These are phyloP conservation scores for Temnothorax longispinosus DNA, from an alignment of 1,140 invertebrate genomes.

Conservation along the genomic window DNA sequence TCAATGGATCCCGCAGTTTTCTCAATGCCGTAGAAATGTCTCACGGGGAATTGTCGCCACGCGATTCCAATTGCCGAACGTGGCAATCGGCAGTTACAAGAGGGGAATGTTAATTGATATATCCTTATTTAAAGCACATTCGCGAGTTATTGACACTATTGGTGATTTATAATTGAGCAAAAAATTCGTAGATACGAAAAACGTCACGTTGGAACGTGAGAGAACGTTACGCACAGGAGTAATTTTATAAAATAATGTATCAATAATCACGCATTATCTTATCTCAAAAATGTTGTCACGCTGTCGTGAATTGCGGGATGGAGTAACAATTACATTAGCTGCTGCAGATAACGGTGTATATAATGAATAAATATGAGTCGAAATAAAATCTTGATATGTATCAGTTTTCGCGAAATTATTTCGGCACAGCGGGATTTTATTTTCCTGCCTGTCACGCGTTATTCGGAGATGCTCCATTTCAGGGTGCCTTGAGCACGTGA, in stretches of 20 bases:
- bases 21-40: conserved; percentile 36
- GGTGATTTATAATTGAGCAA: background rate
- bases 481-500: background rate
- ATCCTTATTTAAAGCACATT: background rate
- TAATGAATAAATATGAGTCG: conserved; percentile 17
- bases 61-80: conserved; percentile 13
- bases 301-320: background rate
- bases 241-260: background rate
- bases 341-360: background rate
- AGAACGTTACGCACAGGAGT: background rate
- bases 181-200: background rate
- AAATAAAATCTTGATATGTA: background rate
- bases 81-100: too few relatives aligned
- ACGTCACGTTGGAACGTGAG: background rate
- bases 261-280: background rate
- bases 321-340: conserved; percentile 13
- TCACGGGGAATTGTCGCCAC: conserved; percentile 32
- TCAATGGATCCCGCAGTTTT: conserved; percentile 61
- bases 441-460: background rate
- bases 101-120: conserved; percentile 16
- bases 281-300: background rate
- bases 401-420: conserved; percentile 30
- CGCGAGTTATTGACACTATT: background rate
- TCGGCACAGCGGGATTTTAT: background rate
- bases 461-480: background rate